Evolutionary conservation across 2,113 vertebrate species (phyloP).

Genomic region (Dipodomys ordii): DNA sequence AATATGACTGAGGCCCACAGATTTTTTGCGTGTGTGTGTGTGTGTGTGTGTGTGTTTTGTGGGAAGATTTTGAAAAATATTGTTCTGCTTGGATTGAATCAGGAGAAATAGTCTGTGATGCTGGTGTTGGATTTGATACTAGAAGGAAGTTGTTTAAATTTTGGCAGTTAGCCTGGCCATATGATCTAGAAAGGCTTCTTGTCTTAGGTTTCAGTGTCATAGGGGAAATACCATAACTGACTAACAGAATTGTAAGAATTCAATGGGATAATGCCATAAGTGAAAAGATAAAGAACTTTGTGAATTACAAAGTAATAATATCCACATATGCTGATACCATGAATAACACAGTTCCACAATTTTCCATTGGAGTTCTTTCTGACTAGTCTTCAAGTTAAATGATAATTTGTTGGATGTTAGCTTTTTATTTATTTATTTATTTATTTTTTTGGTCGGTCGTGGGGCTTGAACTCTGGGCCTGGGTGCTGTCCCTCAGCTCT

Average conservation of each 20-base stretch:
- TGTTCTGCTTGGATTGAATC: not conserved
- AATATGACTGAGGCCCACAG: not conserved
- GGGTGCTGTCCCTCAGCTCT: too few relatives aligned
- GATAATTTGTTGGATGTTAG: not conserved
- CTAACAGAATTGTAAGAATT: not conserved
- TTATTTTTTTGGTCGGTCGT: too few relatives aligned
- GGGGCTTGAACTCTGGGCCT: too few relatives aligned
- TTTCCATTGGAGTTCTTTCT: not conserved
- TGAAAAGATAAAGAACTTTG: not conserved
- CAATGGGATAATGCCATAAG: not conserved
- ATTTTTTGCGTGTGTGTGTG: not conserved
- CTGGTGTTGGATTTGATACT: not conserved
- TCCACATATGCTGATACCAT: not conserved
- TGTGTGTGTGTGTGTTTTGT: not conserved
- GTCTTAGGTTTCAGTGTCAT: not conserved
- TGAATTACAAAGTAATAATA: not conserved
- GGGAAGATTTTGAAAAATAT: not conserved
- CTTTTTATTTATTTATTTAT: too few relatives aligned
- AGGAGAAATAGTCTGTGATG: not conserved
- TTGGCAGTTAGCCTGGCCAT: not conserved
- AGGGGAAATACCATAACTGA: not conserved
- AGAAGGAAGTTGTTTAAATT: not conserved
- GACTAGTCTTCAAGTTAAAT: not conserved
- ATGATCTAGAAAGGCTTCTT: not conserved
- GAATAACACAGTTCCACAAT: not conserved